Percentiles rank a stretch among this genome's conserved stretches.
Conservation (phyloP, 2,113 vertebrate species). For the Chamaetylas fuelleborni region DNA sequence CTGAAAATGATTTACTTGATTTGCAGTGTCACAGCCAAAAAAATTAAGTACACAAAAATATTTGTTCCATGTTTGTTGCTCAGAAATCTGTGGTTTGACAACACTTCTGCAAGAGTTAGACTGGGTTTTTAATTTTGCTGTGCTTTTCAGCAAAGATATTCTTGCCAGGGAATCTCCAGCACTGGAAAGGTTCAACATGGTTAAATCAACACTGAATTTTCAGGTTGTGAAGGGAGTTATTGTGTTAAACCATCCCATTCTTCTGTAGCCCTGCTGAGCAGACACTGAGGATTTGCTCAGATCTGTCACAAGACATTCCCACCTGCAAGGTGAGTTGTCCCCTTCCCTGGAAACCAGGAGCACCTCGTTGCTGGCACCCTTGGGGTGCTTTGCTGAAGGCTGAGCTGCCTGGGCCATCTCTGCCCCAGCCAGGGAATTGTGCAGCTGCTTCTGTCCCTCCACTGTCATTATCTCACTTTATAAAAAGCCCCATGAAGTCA, state of each 20-base stretch:
- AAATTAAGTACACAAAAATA: not conserved
- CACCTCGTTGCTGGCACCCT: not conserved
- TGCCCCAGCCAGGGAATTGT: constrained; percentile 44
- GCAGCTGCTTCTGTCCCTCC: constrained; percentile 85
- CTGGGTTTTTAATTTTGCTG: not conserved
- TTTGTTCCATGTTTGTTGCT: not conserved
- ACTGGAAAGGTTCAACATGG: not conserved
- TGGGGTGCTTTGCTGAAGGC: not conserved
- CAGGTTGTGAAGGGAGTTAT: not conserved
- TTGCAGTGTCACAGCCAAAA: not conserved
- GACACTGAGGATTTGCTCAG: not conserved
- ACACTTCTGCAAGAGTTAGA: not conserved
- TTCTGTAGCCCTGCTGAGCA: not conserved
- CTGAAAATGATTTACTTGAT: not conserved
- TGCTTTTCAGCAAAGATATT: not conserved
- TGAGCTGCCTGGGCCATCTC: not conserved
- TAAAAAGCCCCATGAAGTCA: constrained; percentile 73
- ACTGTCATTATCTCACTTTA: not conserved
- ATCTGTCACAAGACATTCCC: not conserved
- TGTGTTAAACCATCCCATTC: not conserved
- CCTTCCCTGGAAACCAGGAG: not conserved
- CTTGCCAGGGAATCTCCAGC: not conserved
- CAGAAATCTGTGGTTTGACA: not conserved
- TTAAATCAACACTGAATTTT: not conserved
- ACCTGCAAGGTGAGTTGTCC: not conserved